A percentile compares a stretch with the other conserved stretches of the same genome.
These are phyloP conservation scores for Trissolcus basalis DNA, from an alignment of 1,140 invertebrate species.

Conservation along the genomic window DNA sequence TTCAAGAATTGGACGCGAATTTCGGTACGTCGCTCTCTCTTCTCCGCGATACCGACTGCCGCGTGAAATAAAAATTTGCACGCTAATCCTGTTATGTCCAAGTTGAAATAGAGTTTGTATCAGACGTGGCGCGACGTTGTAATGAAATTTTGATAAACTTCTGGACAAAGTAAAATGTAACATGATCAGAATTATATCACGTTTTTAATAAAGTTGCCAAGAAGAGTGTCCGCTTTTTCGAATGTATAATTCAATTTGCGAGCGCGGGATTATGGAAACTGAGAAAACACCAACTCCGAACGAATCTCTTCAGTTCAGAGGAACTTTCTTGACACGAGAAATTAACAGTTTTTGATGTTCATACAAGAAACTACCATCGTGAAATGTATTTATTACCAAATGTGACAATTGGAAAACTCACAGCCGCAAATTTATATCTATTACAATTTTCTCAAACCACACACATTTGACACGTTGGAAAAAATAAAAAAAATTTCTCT, in stretches of 20 bases:
- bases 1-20: conserved; percentile 29
- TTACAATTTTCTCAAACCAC: too few species aligned
- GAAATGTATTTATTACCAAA: too few species aligned
- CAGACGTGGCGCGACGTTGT: conserved; percentile 42
- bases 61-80: conserved; percentile 53
- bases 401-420: too few species aligned
- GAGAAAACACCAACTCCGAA: too few species aligned
- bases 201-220: not conserved
- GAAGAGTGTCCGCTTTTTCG: conserved; percentile 1
- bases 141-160: conserved; percentile 58
- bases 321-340: too few species aligned
- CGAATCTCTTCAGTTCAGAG: too few species aligned
- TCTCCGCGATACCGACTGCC: conserved; percentile 23
- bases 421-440: too few species aligned
- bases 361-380: too few species aligned
- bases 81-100: conserved; percentile 51
- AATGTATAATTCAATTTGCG: conserved; percentile 17
- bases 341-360: too few species aligned
- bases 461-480: too few species aligned
- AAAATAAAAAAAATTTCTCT: too few species aligned
- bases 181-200: conserved; percentile 48
- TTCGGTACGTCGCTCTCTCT: conserved; percentile 37
- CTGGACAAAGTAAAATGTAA: conserved; percentile 40
- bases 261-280: too few species aligned
- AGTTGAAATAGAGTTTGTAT: conserved; percentile 58